Evolutionary conservation across 2,888 invertebrate genomes (phyloP), one percentile per base, ranked within the genome.

Genomic region (Parnassius glacialis): DNA sequence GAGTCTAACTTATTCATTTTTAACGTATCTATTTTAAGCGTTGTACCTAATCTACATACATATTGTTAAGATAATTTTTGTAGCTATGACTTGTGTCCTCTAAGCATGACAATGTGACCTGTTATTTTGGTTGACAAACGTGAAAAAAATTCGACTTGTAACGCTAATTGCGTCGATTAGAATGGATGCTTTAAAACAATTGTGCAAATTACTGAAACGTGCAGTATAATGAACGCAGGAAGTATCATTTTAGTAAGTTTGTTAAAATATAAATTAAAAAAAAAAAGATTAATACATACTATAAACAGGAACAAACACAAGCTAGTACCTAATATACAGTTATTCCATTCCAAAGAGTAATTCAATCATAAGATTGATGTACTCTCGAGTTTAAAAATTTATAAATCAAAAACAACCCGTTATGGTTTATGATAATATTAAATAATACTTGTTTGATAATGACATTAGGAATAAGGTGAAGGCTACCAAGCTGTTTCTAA

Each of bases 41-140:
- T 56, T 59, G 41, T 42, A 34, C 20, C 54, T 62, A 55, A 41
- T 58, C 58, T 58, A 41, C 62, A 62, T 59, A 63, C 52, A 20
- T 11, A 61, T 61, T 59, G 56, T 61, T 45, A 44, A 12, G 11
- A 51, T 57, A 20, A 73, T 72, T 76, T n/a, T 78, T 79, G 78
- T 79, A 74, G 72, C 73, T 75, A 74, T 83, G 81, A 83, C 80
- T 76, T 83, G 83, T 82, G 70, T 71, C 76, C 75, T 75, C 74
- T 85, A 85, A 79, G 65, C 84, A 85, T 87, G 66, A 87, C 84
- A 87, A 88, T 81, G 70, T 70, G 64, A 69, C 75, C 75, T 71
- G 76, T 74, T 76, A 74, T 78, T n/a, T 78, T 75, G 79, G 70
- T 76, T 74, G 77, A 76, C 78, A 78, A 70, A 73, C 73, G 69